phyloP scores from a whole-genome alignment of 2,113 vertebrate species.

The Mustelus asterias region DNA sequence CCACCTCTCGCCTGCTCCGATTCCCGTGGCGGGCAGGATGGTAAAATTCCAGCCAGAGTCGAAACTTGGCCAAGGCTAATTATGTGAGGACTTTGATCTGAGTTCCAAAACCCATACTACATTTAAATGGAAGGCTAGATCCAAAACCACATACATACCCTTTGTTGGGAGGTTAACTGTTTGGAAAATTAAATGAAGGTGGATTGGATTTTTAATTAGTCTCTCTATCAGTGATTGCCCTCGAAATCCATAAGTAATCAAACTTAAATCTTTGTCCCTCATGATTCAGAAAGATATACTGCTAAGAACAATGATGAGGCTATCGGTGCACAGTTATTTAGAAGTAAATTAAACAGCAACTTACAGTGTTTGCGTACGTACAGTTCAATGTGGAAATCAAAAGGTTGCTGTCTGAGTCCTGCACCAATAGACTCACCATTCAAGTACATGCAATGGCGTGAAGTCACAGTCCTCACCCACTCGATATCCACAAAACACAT shows the following conservation, averaged over 20 bases:
- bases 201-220: neutral
- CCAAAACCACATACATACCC: neutral
- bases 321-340: neutral
- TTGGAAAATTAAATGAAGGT: neutral
- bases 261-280: neutral
- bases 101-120: no score
- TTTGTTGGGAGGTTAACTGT: neutral
- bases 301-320: neutral
- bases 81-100: neutral
- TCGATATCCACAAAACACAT: neutral
- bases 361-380: neutral
- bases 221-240: neutral
- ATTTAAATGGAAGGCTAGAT: neutral
- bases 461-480: neutral
- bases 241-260: neutral
- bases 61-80: neutral
- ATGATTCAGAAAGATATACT: neutral
- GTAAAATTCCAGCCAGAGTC: neutral
- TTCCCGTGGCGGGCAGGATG: no score
- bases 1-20: no score
- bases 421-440: neutral
- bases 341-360: neutral
- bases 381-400: neutral
- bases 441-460: neutral
- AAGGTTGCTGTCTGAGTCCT: neutral